Base-by-base conservation (phyloP, 2,888 invertebrate species). In the Acrobasis consociella region DNA sequence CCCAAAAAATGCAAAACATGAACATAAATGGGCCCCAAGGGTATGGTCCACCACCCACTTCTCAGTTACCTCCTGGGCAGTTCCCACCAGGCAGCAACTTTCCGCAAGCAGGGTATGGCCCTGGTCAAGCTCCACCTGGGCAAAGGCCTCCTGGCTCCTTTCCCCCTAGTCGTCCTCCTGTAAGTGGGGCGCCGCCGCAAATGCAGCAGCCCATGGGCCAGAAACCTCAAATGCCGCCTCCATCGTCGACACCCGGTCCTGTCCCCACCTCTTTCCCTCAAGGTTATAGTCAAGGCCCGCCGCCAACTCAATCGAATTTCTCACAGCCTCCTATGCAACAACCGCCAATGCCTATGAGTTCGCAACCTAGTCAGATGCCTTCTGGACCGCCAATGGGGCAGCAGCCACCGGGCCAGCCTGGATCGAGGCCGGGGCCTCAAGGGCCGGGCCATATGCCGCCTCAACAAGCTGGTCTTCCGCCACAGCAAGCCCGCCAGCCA, bases 1-100 rank as follows among this genome's bases (percentile, higher is more conserved):
- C 90, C 9, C 90, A 91, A 65, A 93, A 93, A 67, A 89, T 93
- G 87, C 90, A 93, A 63, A 85, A 76, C 56, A 87, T 93, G 82
- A 91, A 81, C 69, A 68, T 92, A 56, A 91, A 89, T 73, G 88
- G 89, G 1, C 83, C 88, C 9, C 87, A 83, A 69, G 83, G 84
- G 5, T 78, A 79, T 51, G 56, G 56, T n/a, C 74, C 77, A 59
- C 78, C 79, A 58, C 78, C 84, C 7, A 81, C 85, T 15, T 83
- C 82, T 3, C 81, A 83, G 65, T 80, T 80, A 63, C 85, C 83
- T 5, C 81, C 81, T 16, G 81, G 72, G 49, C 63, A 60, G 37
- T 72, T 65, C 46, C 80, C 84, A 15, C 76, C 78, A 1, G 76
- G 49, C 9, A 11, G 81, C 13, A 74, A 76, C 49, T 84, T 81